phyloP scores from a whole-genome alignment of 1,140 invertebrate species.

The Goniozus legneri region DNA sequence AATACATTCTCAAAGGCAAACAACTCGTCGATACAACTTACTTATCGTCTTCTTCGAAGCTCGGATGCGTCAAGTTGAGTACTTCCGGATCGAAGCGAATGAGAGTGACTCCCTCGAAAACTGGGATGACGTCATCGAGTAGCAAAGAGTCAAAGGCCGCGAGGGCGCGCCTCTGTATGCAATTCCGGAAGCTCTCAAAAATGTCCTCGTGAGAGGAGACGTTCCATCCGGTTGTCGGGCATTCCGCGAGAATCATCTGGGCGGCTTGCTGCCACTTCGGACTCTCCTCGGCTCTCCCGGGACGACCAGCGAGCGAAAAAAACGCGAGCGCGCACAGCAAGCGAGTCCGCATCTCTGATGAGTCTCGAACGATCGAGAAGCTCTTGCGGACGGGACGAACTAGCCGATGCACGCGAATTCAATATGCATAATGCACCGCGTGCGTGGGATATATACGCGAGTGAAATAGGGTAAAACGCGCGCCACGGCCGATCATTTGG shows the following conservation, averaged over 20 bases:
- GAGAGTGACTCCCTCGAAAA: slow-evolving; percentile 38
- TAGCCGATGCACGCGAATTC: no score
- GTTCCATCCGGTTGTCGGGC: slow-evolving; percentile 21
- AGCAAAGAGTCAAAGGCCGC: slow-evolving; percentile 33
- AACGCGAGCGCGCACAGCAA: slow-evolving; percentile 19
- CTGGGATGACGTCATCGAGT: slow-evolving; percentile 34
- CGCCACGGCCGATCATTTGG: slow-evolving; percentile 24
- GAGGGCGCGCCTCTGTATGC: slow-evolving; percentile 34
- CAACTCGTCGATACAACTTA: slow-evolving; percentile 10
- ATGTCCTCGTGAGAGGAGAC: slow-evolving; percentile 25
- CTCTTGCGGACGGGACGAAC: no score
- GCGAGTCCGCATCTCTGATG: slow-evolving; percentile 29
- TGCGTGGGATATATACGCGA: slow-evolving; percentile 35
- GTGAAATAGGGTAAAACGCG: slow-evolving; percentile 39
- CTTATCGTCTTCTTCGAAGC: slow-evolving; percentile 16
- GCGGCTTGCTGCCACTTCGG: slow-evolving; percentile 28
- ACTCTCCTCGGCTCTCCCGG: slow-evolving; percentile 20
- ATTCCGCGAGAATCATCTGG: slow-evolving; percentile 31
- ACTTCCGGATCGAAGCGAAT: slow-evolving; percentile 24
- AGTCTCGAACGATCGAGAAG: no score
- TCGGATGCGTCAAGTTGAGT: slow-evolving; percentile 1
- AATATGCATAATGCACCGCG: slow-evolving; percentile 12
- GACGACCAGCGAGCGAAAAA: slow-evolving; percentile 10
- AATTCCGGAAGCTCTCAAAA: slow-evolving; percentile 27
- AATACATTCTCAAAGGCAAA: no score